phyloP scores from a whole-genome alignment of 2,888 invertebrate genomes.

The Rhimphoctona megacephalus region DNA sequence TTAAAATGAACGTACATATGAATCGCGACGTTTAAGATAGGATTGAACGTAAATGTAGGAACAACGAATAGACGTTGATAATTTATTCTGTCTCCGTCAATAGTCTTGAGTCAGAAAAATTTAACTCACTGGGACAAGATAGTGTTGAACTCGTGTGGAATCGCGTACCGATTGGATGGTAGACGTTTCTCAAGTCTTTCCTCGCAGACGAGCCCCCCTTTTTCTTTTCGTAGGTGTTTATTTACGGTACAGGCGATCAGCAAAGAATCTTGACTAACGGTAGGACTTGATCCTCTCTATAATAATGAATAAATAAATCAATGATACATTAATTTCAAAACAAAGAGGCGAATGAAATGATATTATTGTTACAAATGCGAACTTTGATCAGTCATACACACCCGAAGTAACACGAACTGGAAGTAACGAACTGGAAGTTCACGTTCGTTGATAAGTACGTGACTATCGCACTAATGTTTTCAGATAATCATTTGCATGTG shows the following conservation, averaged over 20 bases:
- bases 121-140: not conserved
- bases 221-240: not conserved
- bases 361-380: conserved; percentile 1
- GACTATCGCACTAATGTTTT: not conserved
- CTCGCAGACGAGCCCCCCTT: not conserved
- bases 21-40: not conserved
- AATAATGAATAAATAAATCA: not conserved
- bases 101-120: not conserved
- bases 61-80: not conserved
- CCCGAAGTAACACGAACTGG: not conserved
- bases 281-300: not conserved
- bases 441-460: not conserved
- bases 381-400: not conserved
- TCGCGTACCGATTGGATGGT: not conserved
- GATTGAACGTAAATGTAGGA: not conserved
- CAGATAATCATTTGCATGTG: not conserved
- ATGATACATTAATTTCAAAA: not conserved
- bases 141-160: not conserved
- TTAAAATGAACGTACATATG: not conserved
- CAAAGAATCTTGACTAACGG: not conserved
- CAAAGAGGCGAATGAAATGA: not conserved
- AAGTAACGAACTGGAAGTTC: too few species aligned
- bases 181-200: not conserved
- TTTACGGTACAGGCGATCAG: not conserved
- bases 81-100: not conserved